Base-by-base conservation (phyloP, 2,797 vertebrate species). In the Yasuhikotakia modesta region DNA sequence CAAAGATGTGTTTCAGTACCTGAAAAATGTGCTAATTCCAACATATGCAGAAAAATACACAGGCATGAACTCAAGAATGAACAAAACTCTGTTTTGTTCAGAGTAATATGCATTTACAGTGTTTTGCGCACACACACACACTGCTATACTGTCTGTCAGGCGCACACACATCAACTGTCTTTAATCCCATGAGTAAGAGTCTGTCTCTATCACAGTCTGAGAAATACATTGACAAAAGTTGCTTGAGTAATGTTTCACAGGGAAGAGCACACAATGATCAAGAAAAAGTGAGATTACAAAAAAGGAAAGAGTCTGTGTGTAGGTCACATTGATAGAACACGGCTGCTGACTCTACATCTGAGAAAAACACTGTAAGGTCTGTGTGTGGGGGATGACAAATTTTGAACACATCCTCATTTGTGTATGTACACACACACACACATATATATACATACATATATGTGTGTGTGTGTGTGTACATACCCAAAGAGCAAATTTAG, bases 331-430 rank as follows among this genome's bases (percentile, higher is more conserved):
- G 79, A 60, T 79, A 10, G 61, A 66, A 52, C 19, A 53, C n/a
- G 5, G 63, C 60, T 82, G 81, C 81, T 82, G 81, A 82, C 67
- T 79, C 48, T 55, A 76, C 76, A 76, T 65, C 70, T 73, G 61
- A 78, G 60, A 80, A 80, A 81, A 61, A 76, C 72, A 75, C 48
- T 46, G 66, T 52, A 58, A 75, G 32, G 73, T 48, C 65, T 39
- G 17, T 66, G 32, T 64, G 53, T 82, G 39, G 68, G 77, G 19
- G 68, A n/a, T 63, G 35, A 39, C 35, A 39, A 39, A 39, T 39
- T 35, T 35, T 35, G 35, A 35, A 1, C 6, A 39, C 35, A 39
- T 0, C 35, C 35, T 5, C 35, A 39, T 39, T 39, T n/a, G n/a
- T n/a, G n/a, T n/a, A n/a, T n/a, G n/a, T n/a, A n/a, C n/a, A n/a